Evolutionary conservation across 2,888 invertebrate genomes (phyloP).

Genomic region (Drosophila pseudotalamancana): DNA sequence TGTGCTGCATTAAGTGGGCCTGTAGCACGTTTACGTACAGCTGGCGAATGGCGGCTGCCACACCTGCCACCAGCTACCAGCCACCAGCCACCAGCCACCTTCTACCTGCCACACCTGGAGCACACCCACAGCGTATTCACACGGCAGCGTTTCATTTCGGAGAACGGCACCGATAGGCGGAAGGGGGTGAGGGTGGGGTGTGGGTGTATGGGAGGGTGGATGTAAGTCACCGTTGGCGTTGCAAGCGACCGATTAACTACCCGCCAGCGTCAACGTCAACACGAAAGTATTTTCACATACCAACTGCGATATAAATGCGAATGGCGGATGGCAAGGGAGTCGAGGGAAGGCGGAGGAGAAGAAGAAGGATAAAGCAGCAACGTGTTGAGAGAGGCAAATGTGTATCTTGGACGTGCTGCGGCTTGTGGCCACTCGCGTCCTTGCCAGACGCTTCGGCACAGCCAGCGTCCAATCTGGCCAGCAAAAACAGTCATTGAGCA

Average conservation of each 20-base stretch:
- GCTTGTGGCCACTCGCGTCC: slow-evolving; percentile 48
- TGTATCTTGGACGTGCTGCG: slow-evolving; percentile 73
- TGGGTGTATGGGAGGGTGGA: not conserved
- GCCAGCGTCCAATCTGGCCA: slow-evolving; percentile 18
- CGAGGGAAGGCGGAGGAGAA: not conserved
- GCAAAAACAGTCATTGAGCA: slow-evolving; percentile 29
- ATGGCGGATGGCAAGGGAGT: not conserved
- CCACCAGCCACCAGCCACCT: too few species aligned
- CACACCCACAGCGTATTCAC: slow-evolving; percentile 18
- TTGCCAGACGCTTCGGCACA: not conserved
- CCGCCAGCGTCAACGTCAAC: slow-evolving; percentile 63
- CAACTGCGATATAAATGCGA: slow-evolving; percentile 58
- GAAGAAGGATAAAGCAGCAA: slow-evolving; percentile 27
- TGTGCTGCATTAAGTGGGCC: slow-evolving; percentile 72
- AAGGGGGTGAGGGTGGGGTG: not conserved
- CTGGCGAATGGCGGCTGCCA: too few species aligned
- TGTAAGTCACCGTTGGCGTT: slow-evolving; percentile 53
- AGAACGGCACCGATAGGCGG: too few species aligned
- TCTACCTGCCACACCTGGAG: too few species aligned
- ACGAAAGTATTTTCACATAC: slow-evolving; percentile 70
- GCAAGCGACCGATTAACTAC: slow-evolving; percentile 73
- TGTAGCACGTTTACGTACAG: slow-evolving; percentile 67
- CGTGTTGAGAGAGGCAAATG: slow-evolving; percentile 68
- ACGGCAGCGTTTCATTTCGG: slow-evolving; percentile 4
- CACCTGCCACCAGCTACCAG: too few species aligned